These are phyloP conservation scores for Sycophila texana DNA, from an alignment of 2,888 invertebrate genomes.

Conservation along the genomic window DNA sequence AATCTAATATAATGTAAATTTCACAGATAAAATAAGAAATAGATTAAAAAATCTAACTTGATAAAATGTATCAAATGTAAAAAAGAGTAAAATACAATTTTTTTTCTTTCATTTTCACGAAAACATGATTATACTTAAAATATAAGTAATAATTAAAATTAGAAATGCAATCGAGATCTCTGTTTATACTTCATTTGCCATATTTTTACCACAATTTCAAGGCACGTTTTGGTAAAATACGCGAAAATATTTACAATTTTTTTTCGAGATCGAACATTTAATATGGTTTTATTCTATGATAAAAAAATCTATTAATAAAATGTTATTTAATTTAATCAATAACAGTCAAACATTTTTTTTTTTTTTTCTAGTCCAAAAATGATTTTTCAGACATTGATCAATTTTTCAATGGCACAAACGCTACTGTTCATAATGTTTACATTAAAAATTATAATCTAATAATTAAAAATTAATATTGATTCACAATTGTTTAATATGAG, in stretches of 20 bases:
- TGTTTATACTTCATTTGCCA: too few relatives aligned
- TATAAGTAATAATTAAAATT: conserved; percentile 13
- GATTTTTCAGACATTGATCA: too few relatives aligned
- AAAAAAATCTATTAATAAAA: not conserved
- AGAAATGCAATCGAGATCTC: conserved; percentile 48
- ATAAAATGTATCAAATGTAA: not conserved
- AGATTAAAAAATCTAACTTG: too few relatives aligned
- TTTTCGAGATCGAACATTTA: not conserved
- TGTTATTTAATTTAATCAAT: conserved; percentile 12
- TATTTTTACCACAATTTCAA: conserved; percentile 20
- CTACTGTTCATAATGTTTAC: not conserved
- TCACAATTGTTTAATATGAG: conserved; percentile 7
- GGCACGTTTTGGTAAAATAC: conserved; percentile 35
- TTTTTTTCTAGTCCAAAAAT: too few relatives aligned
- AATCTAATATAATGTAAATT: too few relatives aligned
- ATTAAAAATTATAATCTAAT: conserved; percentile 4
- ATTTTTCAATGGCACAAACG: too few relatives aligned
- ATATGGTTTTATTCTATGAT: not conserved
- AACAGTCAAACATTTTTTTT: not conserved
- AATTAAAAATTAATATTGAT: conserved; percentile 12
- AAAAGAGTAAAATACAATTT: not conserved
- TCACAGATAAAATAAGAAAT: too few relatives aligned
- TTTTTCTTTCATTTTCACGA: not conserved
- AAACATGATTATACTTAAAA: conserved; percentile 11
- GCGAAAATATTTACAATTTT: not conserved